Conservation (phyloP, 1,140 invertebrate genomes). For the Manduca sexta region DNA sequence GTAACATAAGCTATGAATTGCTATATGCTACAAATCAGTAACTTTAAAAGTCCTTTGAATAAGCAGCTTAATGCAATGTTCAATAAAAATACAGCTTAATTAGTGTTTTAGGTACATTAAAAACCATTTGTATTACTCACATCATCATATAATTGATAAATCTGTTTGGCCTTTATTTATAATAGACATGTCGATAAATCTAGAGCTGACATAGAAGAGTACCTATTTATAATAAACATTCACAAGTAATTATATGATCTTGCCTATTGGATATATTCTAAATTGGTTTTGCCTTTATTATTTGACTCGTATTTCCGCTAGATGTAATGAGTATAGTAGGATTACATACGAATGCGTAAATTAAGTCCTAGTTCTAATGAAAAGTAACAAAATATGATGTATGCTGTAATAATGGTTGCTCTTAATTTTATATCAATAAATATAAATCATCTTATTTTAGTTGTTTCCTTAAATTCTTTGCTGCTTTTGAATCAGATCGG, state of each 20-base stretch:
- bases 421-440: slow-evolving; percentile 71
- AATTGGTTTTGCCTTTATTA: neutral
- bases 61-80: slow-evolving; percentile 17
- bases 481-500: neutral
- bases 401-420: slow-evolving; percentile 69
- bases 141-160: too few species aligned
- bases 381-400: slow-evolving; percentile 45
- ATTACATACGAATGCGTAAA: slow-evolving; percentile 29
- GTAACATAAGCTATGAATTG: neutral
- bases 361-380: slow-evolving; percentile 41
- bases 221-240: too few species aligned
- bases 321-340: slow-evolving; percentile 6
- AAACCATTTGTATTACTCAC: slow-evolving; percentile 3
- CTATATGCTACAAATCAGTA: too few species aligned
- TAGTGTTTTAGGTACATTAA: slow-evolving; percentile 5
- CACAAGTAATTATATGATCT: slow-evolving; percentile 4
- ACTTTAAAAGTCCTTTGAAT: neutral
- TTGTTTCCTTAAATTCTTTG: slow-evolving; percentile 10
- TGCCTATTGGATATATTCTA: slow-evolving; percentile 9
- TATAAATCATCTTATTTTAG: slow-evolving; percentile 23
- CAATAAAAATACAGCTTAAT: slow-evolving; percentile 10
- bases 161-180: too few species aligned
- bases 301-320: neutral
- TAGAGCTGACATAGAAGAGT: too few species aligned
- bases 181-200: too few species aligned